phyloP scores from a whole-genome alignment of 1,140 invertebrate genomes.

The Ganaspis sp. region DNA sequence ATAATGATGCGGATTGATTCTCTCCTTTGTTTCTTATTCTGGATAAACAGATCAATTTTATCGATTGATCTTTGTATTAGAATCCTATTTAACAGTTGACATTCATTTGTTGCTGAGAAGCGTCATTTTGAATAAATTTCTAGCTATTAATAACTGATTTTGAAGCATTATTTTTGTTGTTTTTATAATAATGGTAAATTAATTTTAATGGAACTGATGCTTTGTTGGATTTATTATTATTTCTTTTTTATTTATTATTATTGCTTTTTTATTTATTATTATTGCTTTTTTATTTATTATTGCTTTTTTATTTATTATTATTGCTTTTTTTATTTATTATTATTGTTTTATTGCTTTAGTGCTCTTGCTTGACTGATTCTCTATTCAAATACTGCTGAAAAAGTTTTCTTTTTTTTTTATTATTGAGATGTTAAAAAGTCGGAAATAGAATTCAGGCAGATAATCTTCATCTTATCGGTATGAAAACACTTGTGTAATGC shows the following conservation, averaged over 20 bases:
- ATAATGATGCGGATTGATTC: not conserved
- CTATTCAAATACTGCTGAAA: too few relatives aligned
- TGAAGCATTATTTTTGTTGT: not conserved
- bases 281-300: too few relatives aligned
- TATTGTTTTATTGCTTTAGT: too few relatives aligned
- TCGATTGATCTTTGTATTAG: slow-evolving; percentile 13
- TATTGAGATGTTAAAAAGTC: not conserved
- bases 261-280: not conserved
- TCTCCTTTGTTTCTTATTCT: not conserved
- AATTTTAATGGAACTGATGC: too few relatives aligned
- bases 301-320: not conserved
- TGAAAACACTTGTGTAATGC: slow-evolving; percentile 22
- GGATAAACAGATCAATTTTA: slow-evolving; percentile 25
- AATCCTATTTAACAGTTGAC: not conserved
- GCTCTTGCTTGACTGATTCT: too few relatives aligned
- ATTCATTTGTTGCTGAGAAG: slow-evolving; percentile 1
- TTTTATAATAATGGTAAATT: too few relatives aligned
- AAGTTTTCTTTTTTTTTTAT: too few relatives aligned
- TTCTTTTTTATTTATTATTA: too few relatives aligned
- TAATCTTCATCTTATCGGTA: slow-evolving; percentile 15
- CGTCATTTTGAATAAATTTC: not conserved
- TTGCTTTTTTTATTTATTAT: too few relatives aligned
- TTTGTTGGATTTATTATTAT: not conserved
- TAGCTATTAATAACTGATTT: not conserved
- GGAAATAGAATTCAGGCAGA: not conserved